Evolutionary conservation across 2,797 vertebrate genomes (phyloP).

Genomic region (Fratercula arctica): DNA sequence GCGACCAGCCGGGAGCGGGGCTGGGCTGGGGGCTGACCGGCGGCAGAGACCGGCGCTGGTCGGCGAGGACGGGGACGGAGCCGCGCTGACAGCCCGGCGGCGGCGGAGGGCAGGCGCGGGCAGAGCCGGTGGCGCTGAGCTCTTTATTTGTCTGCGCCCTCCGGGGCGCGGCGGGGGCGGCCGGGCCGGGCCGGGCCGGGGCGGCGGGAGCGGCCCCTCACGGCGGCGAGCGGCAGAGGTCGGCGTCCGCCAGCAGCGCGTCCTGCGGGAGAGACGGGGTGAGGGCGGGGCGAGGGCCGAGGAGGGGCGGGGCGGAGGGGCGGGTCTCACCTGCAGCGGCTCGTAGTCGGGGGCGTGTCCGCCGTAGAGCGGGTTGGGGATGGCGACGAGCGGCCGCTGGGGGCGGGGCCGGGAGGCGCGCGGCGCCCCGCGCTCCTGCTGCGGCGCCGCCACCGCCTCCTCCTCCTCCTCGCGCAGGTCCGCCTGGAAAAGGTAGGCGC

Average conservation of each 20-base stretch:
- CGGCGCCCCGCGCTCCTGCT: neutral
- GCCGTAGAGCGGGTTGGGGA: conserved; percentile 41
- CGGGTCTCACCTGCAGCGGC: conserved; percentile 18
- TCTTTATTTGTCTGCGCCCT: neutral
- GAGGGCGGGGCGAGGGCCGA: neutral
- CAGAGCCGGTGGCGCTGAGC: neutral
- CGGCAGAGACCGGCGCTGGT: neutral
- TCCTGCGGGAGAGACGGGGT: neutral
- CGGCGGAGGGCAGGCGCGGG: neutral
- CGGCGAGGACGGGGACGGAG: neutral
- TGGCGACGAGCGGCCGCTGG: conserved; percentile 18
- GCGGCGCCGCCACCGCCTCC: neutral
- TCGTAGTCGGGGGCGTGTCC: conserved; percentile 21
- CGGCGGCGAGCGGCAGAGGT: neutral
- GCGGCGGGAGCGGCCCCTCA: neutral
- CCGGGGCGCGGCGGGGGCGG: neutral
- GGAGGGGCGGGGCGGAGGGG: neutral
- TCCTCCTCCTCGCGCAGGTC: neutral
- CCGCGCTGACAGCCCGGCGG: neutral
- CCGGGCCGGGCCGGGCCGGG: neutral
- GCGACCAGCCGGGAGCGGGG: neutral
- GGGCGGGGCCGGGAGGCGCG: neutral
- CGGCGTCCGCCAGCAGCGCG: neutral
- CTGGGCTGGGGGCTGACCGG: neutral
- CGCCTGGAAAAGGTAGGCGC: neutral